Evolutionary conservation across 2,888 invertebrate genomes (phyloP), one percentile per base, ranked within the genome.

Genomic region (Julus scandinavius): DNA sequence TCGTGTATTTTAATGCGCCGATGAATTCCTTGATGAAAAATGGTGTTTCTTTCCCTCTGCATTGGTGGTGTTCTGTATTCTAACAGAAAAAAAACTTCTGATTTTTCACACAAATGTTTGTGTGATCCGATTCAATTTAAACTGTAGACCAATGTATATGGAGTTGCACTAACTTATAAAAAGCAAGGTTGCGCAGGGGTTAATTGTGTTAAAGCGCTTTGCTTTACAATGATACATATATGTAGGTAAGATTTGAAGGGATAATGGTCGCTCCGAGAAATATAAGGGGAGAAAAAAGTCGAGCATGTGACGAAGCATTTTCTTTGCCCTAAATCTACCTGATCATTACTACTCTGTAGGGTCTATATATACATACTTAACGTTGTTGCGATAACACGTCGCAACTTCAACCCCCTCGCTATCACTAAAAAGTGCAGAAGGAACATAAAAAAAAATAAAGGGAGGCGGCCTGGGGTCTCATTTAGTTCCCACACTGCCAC

Each of bases 151-250:
- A 38, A 80, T 6, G 80, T 80, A 80, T 80, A 80, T 80, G 80
- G 80, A 38, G 80, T 80, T 80, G 80, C 80, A 40, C 80, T 40
- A 80, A 80, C 38, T 13, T 80, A 80, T 80, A 80, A 80, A 80
- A 80, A 80, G 80, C 80, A 80, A 80, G 80, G 80, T 80, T 80
- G 38, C 80, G 80, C 80, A 80, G 80, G 80, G 80, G 80, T 80
- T 80, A 80, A 80, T 80, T 80, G 80, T 80, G 80, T 80, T 80
- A 80, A 80, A 80, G 80, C 80, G 80, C 80, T 80, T 80, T 80
- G 38, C 80, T 80, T 80, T 80, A 38, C 80, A 80, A 4, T 80
- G 80, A 80, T 80, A 80, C 80, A 40, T 29, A 80, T 80, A 80
- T 80, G 80, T 80, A 80, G 80, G 80, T 80, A 80, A 80, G 80